Percentiles rank a stretch among this genome's conserved stretches.
These are phyloP conservation scores for Otocyon megalotis DNA, from an alignment of 2,113 vertebrate genomes.

Conservation along the genomic window DNA sequence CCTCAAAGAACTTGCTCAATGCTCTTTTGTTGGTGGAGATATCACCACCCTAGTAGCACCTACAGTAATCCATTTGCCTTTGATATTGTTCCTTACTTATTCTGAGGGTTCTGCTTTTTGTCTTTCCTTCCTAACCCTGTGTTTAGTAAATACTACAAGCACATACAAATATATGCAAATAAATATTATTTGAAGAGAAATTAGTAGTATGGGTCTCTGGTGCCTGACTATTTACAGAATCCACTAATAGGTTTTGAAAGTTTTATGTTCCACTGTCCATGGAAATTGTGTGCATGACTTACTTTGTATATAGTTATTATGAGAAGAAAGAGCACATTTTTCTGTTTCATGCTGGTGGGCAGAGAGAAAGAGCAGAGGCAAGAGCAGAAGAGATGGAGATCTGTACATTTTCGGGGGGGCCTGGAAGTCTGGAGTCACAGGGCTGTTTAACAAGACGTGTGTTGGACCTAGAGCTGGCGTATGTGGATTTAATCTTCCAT, in stretches of 20 bases:
- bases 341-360: accelerated
- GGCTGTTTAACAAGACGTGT: accelerated
- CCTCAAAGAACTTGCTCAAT: accelerated
- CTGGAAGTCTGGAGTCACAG: accelerated
- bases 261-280: accelerated
- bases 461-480: accelerated
- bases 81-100: accelerated
- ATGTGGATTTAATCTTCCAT: accelerated
- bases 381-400: accelerated
- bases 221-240: neutral
- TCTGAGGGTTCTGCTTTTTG: accelerated
- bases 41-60: accelerated
- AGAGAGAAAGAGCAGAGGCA: accelerated
- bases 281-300: neutral
- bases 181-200: neutral
- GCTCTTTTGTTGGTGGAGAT: accelerated
- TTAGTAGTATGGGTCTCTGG: accelerated
- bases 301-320: neutral
- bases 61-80: accelerated
- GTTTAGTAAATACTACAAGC: neutral
- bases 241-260: accelerated
- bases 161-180: neutral
- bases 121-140: neutral
- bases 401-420: accelerated
- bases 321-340: accelerated